Conservation (phyloP, 2,797 vertebrate species). For the Acanthurus lineatus region DNA sequence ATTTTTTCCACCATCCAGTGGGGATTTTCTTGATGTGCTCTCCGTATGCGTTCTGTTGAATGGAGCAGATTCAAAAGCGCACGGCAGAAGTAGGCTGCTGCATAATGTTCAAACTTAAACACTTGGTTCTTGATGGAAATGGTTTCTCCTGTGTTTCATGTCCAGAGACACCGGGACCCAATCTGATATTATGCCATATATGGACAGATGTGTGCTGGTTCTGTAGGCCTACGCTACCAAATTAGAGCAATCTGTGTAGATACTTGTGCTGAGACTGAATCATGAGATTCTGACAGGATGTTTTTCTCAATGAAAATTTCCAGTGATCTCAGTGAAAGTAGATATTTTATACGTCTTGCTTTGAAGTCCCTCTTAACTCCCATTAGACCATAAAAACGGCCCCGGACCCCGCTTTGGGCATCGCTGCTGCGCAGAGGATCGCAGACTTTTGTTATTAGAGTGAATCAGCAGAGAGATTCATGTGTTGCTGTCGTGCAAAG, state of each 20-base stretch:
- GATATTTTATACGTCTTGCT: neutral
- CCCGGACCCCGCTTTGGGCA: conserved; percentile 2
- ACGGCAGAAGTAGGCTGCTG: conserved; percentile 54
- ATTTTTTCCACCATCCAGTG: conserved; percentile 32
- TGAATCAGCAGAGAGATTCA: conserved; percentile 40
- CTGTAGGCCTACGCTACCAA: neutral
- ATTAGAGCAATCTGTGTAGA: neutral
- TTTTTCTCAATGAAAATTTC: neutral
- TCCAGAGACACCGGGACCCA: neutral
- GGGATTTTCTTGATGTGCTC: conserved; percentile 42
- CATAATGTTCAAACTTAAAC: conserved; percentile 45
- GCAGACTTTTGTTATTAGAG: conserved; percentile 29
- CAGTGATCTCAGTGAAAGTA: neutral
- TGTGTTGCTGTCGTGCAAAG: conserved; percentile 38
- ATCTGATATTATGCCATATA: neutral
- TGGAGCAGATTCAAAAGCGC: conserved; percentile 39
- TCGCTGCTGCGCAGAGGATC: conserved; percentile 27
- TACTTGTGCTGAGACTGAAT: neutral
- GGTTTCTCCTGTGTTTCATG: neutral
- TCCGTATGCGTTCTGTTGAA: conserved; percentile 25
- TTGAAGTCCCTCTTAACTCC: neutral
- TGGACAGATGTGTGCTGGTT: neutral
- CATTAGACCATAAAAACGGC: too few relatives aligned
- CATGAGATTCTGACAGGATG: neutral
- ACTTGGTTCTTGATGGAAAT: neutral